Evolutionary conservation across 2,113 vertebrate genomes (phyloP).

Genomic region (Syngnathoides biaculeatus): DNA sequence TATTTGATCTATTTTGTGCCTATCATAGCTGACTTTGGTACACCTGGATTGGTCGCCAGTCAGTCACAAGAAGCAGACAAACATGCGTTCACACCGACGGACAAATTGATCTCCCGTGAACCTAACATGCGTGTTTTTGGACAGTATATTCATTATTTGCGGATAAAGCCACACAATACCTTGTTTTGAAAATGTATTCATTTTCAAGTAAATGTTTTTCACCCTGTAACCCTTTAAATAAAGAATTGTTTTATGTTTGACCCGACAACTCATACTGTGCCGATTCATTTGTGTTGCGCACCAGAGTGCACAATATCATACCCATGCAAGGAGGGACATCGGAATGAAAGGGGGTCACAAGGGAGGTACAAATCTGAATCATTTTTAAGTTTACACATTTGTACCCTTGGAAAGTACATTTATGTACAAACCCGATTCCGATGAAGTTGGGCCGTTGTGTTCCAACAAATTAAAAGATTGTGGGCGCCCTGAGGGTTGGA

Average conservation of each 20-base stretch:
- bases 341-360: too few species aligned
- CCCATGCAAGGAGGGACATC: too few species aligned
- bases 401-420: too few species aligned
- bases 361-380: too few species aligned
- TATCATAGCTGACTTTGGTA: not conserved
- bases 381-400: too few species aligned
- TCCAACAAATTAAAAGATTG: too few species aligned
- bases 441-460: too few species aligned
- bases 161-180: not conserved
- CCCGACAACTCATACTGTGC: not conserved
- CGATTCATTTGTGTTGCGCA: too few species aligned
- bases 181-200: not conserved
- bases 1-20: not conserved
- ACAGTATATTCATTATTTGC: not conserved
- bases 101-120: not conserved
- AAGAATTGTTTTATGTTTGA: not conserved
- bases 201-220: not conserved
- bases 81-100: not conserved
- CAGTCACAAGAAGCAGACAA: too few species aligned
- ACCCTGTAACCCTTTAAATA: not conserved
- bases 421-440: too few species aligned
- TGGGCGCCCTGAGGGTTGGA: too few species aligned
- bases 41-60: not conserved
- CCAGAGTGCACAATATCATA: too few species aligned
- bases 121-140: not conserved